Evolutionary conservation across 2,113 vertebrate genomes (phyloP).

Genomic region (Hippocampus guttulatus): DNA sequence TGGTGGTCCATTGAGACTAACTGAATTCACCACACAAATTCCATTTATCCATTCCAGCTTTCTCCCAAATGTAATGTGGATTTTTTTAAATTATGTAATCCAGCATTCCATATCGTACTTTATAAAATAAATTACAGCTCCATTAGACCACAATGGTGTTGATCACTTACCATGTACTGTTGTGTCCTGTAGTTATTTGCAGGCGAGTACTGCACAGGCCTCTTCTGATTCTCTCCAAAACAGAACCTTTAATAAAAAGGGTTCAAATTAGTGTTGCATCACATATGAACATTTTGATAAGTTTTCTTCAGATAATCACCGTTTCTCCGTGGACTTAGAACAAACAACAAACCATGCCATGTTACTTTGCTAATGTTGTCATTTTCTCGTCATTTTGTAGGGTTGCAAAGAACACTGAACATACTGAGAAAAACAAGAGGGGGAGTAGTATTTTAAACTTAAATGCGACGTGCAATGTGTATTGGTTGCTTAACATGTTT

Average conservation of each 20-base stretch:
- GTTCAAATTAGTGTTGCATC: not conserved
- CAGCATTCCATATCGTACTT: no score
- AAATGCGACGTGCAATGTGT: not conserved
- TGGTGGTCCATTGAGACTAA: no score
- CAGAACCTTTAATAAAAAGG: not conserved
- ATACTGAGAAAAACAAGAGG: not conserved
- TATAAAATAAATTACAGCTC: not conserved
- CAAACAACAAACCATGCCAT: not conserved
- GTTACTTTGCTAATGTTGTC: not conserved
- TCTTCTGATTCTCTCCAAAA: not conserved
- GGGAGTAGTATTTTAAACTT: not conserved
- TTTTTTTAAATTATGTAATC: no score
- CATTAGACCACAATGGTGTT: not conserved
- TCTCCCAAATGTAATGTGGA: no score
- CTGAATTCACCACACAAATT: no score
- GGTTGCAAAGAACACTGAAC: not conserved
- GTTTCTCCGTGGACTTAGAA: not conserved
- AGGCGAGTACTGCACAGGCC: not conserved
- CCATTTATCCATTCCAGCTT: no score
- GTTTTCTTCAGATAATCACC: not conserved
- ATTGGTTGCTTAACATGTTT: not conserved
- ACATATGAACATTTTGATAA: not conserved
- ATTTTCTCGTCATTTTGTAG: not conserved
- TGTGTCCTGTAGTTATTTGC: not conserved
- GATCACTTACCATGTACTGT: not conserved